Base-by-base conservation (phyloP, 2,797 vertebrate genomes). In the Rhinichthys osculus region DNA sequence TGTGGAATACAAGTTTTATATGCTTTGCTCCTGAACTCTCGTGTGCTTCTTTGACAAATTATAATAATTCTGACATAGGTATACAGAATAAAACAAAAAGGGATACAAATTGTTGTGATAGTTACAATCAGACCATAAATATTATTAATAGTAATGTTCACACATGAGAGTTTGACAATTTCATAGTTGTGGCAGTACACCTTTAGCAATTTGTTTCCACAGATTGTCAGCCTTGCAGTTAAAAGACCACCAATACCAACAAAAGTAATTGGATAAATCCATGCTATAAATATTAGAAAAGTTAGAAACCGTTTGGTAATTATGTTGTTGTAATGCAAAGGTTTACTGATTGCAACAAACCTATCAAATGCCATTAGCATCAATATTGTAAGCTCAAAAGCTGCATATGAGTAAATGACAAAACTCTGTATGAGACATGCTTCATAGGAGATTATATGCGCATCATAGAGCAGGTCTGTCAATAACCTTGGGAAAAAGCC, bases 1-100 rank as follows among this genome's bases (percentile, higher is more conserved):
- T 94, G 93, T 21, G 94, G 92, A 40, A 92, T 38, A 85, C 93
- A 95, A 9, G 93, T 95, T 70, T 93, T 90, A 78, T 79, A 72
- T 85, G 93, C 89, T 92, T 95, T 82, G 13, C 89, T 87, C 57
- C 62, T 91, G 38, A 89, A n/a, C 5, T 92, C 92, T 90, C n/a
- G 92, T 77, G 54, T 93, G 27, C 73, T 72, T 69, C 7, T 90
- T 14, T 82, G 92, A 92, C 10, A 93, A 90, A 85, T 40, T 71
- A 23, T n/a, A 52, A 89, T 69, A 87, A 72, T 79, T 90, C 91
- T 82, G 74, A 92, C 9, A 91, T 30, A 85, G 30, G 81, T 33
- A 62, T 62, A 74, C 35, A 64, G 1, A 10, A 74, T 83, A 33
- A 74, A 83, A 73, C n/a, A 10, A 13, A 83, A 83, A 47, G 70